Base-by-base conservation (phyloP, 2,888 invertebrate genomes). In the Cataglyphis altisquamis region DNA sequence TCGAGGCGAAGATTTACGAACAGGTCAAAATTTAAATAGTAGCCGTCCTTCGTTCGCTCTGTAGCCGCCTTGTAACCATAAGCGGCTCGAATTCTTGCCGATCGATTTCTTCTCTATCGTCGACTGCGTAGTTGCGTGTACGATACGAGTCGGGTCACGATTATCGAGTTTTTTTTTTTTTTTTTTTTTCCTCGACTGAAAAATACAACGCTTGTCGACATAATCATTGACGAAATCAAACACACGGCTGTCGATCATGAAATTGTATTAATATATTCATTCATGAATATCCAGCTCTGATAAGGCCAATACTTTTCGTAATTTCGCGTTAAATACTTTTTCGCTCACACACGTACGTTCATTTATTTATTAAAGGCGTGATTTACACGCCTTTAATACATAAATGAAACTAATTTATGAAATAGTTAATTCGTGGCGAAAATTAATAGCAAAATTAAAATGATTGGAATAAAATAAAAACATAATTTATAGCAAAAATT, bases 1-100 rank as follows among this genome's bases (percentile, higher is more conserved):
- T 75, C 48, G 45, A 36, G 55, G 0, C 36, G 41, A 78, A 78
- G 52, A 74, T 70, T 82, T 70, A 67, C 21, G 48, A 41, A 48
- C 75, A 15, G 67, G 12, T 82, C 77, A 67, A 84, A 85, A 87
- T 88, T 85, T 86, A 81, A 88, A 88, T 88, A 85, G 88, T 64
- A 62, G 83, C 25, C 60, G 88, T 82, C 86, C 86, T 88, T 86
- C 86, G 86, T 32, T 32, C 48, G 68, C 60, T 83, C 73, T 45
- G 77, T 64, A 36, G 72, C 55, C 55, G 18, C 57, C 81, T 64
- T 52, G 63, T 63, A 62, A 62, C 80, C 87, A 80, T 87, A 87
- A 70, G 18, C 67, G 74, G 83, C 73, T 74, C 70, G 78, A 82
- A 84, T 86, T 87, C 81, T 39, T 52, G 39, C 21, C 39, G 82